These are phyloP conservation scores for Acanthococcus lagerstroemiae DNA, from an alignment of 2,888 invertebrate species.

Conservation along the genomic window DNA sequence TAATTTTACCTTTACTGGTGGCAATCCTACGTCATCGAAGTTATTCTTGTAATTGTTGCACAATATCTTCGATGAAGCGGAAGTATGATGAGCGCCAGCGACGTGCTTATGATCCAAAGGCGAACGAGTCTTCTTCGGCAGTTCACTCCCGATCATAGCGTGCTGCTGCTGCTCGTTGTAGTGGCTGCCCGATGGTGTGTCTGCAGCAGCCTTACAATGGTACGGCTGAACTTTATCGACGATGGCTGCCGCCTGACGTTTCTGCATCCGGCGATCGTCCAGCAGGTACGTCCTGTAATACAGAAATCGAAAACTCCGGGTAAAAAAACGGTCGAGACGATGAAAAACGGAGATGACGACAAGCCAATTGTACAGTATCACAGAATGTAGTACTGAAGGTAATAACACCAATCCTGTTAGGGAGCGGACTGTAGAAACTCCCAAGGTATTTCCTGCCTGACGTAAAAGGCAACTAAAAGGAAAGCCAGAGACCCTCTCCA, in stretches of 20 bases:
- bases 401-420: no score
- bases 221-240: neutral
- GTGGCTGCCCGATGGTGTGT: neutral
- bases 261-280: neutral
- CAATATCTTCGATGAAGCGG: neutral
- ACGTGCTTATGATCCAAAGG: neutral
- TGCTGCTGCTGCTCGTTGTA: neutral
- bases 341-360: no score
- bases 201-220: neutral
- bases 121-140: slow-evolving; percentile 1
- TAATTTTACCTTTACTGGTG: neutral
- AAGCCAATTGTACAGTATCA: no score
- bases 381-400: no score
- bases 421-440: no score
- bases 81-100: neutral
- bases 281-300: neutral
- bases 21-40: neutral
- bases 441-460: no score
- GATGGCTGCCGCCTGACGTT: neutral
- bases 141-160: neutral
- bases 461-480: no score
- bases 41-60: neutral
- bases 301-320: no score
- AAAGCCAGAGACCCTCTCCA: no score
- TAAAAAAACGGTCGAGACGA: no score